Base-by-base conservation (phyloP, 1,140 invertebrate species). In the Galendromus occidentalis region DNA sequence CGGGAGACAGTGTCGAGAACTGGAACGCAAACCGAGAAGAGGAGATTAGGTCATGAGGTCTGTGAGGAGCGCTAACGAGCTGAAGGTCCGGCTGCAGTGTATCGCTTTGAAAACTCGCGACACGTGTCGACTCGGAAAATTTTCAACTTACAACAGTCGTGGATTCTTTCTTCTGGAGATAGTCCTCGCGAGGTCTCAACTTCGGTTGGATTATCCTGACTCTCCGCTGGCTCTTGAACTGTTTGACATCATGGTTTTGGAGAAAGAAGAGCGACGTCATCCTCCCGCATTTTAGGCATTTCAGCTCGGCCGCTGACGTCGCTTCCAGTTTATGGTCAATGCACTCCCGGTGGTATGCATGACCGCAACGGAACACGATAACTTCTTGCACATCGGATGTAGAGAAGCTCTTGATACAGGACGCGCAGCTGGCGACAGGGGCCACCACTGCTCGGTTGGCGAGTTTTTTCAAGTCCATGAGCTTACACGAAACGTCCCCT, bases 361-460 rank as follows among this genome's bases (percentile, higher is more conserved):
- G 51, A 25, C 51, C 51, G 51, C 51, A 59, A 59, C 51, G 51
- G 25, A 59, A 59, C 12, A 59, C 51, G 12, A 59, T 25, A 1
- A 59, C 51, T 25, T 59, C 51, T 18, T 22, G 51, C 14, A 33
- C 33, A 25, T 59, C 51, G 25, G 51, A 25, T 22, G 25, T 33
- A 2, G 51, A 25, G 51, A 20, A 59, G 2, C 25, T 25, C 17
- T 33, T 25, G 51, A 17, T 22, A 33, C 51, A 59, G 22, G 25
- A 59, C 5, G 51, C 20, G 9, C 51, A 59, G 51, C 25, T 59
- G n/a, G 51, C 51, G 25, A 59, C 51, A 22, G 51, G 14, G 2
- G 51, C 51, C 33, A 59, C 51, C 14, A 59, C 51, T 14, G 51
- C 51, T 33, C 51, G 25, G 22, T 59, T 59, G 33, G 51, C 51